Conservation (phyloP, 2,113 vertebrate genomes). For the Nyctereutes procyonoides region DNA sequence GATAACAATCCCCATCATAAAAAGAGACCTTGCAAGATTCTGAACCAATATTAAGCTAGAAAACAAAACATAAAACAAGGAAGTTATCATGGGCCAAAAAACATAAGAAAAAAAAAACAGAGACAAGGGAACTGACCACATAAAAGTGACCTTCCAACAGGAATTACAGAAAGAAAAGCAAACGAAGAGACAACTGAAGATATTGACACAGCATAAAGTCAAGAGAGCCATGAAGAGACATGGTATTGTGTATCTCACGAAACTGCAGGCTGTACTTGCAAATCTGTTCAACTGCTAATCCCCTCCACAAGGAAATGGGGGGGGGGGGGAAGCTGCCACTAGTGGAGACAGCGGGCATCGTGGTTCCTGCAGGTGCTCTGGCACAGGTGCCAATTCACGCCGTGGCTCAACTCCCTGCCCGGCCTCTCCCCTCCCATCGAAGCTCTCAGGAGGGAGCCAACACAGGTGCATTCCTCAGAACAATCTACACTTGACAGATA, state of each 20-base stretch:
- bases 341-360: background rate
- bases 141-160: constrained; percentile 42
- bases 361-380: background rate
- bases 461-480: background rate
- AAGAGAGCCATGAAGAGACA: constrained; percentile 69
- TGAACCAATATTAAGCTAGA: constrained; percentile 56
- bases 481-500: background rate
- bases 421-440: constrained; percentile 1
- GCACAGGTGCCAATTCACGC: constrained; percentile 10
- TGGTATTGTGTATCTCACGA: constrained; percentile 43
- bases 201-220: constrained; percentile 66
- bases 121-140: background rate
- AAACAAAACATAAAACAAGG: constrained; percentile 51
- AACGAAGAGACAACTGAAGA: constrained; percentile 48
- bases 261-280: constrained; percentile 27
- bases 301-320: background rate
- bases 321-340: background rate
- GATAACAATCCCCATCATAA: constrained; percentile 37
- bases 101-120: background rate
- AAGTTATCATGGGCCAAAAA: constrained; percentile 36
- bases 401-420: background rate
- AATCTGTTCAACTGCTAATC: constrained; percentile 54
- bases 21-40: constrained; percentile 49
- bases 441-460: constrained; percentile 55
- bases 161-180: constrained; percentile 54